These are phyloP conservation scores for Pituophis catenifer DNA, from an alignment of 2,113 vertebrate genomes.

Conservation along the genomic window DNA sequence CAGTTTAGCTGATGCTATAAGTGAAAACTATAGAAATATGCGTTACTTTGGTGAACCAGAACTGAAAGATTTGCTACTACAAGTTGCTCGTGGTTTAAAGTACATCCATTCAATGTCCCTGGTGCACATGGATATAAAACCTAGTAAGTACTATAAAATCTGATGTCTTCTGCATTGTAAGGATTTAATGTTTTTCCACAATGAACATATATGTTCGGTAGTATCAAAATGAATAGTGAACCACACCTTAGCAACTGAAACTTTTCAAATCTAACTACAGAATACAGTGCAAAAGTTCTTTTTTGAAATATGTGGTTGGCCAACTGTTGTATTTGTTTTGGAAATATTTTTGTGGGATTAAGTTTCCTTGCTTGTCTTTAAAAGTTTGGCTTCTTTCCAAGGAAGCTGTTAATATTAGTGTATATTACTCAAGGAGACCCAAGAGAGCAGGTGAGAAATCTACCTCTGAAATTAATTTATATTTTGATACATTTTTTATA, in stretches of 20 bases:
- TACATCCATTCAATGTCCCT: constrained; percentile 95
- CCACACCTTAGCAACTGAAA: constrained; percentile 54
- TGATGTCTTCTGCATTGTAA: constrained; percentile 4
- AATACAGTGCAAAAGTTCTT: constrained; percentile 30
- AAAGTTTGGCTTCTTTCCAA: constrained; percentile 50
- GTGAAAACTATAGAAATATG: constrained; percentile 87
- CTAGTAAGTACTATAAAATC: constrained; percentile 80
- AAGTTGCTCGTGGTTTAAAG: constrained; percentile 89
- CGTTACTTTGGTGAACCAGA: constrained; percentile 85
- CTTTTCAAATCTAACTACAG: constrained; percentile 37
- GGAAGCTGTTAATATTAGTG: not conserved
- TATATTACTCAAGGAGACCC: not conserved
- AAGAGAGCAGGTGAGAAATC: not conserved
- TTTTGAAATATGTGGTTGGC: constrained; percentile 48
- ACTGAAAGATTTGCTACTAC: constrained; percentile 89
- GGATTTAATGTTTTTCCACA: constrained; percentile 7
- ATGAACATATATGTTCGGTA: constrained; percentile 25
- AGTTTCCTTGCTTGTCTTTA: constrained; percentile 23
- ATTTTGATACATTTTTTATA: not conserved
- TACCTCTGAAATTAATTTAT: constrained; percentile 14
- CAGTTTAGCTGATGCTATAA: constrained; percentile 89
- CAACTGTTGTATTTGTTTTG: constrained; percentile 54
- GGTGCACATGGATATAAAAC: constrained; percentile 99
- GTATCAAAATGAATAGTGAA: constrained; percentile 43
- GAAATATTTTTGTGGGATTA: constrained; percentile 30